Conservation (phyloP, 2,888 invertebrate genomes). For the Pandemis corylana region DNA sequence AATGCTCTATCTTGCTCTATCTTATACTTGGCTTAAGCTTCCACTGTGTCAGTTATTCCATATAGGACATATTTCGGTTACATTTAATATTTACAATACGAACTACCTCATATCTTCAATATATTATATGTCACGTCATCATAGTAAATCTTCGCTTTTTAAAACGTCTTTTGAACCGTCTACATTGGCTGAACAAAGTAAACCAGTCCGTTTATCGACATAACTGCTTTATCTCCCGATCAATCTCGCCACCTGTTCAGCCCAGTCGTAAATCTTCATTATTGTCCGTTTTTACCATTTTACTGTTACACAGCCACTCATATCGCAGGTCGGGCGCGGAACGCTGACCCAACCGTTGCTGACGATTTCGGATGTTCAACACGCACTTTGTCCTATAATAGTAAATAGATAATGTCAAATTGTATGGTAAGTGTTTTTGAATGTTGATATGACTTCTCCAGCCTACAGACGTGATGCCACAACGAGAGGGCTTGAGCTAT, state of each 20-base stretch:
- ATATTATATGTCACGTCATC: background rate
- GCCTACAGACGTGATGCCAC: too few relatives aligned
- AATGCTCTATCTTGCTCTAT: background rate
- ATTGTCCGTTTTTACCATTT: constrained; percentile 71
- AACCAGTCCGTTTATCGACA: constrained; percentile 60
- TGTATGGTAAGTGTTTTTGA: background rate
- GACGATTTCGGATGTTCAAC: constrained; percentile 12
- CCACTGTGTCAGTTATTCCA: background rate
- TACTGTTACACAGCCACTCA: constrained; percentile 66
- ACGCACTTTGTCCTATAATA: background rate
- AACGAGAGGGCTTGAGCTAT: too few relatives aligned
- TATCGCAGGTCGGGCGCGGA: constrained; percentile 49
- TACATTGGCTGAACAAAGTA: constrained; percentile 52
- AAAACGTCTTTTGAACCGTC: constrained; percentile 22
- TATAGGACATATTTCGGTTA: background rate
- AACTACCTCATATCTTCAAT: too few relatives aligned
- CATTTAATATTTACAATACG: too few relatives aligned
- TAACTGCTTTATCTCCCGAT: constrained; percentile 63
- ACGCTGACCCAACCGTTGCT: constrained; percentile 8
- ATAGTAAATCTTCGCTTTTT: constrained; percentile 22
- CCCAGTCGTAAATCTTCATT: constrained; percentile 74
- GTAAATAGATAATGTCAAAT: background rate
- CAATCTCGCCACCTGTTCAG: constrained; percentile 72
- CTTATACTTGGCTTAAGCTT: background rate
- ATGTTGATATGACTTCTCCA: background rate